Conservation (phyloP, 1,140 invertebrate species). For the Myzus persicae region DNA sequence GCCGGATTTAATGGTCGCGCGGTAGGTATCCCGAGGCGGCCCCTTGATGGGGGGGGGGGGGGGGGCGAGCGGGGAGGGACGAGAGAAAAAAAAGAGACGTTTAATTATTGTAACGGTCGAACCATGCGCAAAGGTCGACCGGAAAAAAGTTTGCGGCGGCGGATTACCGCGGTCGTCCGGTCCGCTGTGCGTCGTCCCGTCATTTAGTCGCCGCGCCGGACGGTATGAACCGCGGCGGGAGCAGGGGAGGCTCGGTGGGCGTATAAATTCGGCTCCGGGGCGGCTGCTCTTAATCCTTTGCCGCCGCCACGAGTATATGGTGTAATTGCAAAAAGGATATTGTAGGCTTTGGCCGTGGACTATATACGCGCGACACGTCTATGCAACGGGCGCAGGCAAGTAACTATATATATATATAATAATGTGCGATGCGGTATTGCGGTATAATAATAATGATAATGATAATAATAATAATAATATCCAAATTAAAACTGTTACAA, state of each 20-base stretch:
- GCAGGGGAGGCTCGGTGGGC: too few relatives aligned
- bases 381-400: too few relatives aligned
- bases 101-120: constrained; percentile 7
- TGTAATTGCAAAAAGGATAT: constrained; percentile 9
- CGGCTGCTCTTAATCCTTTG: not conserved
- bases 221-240: not conserved
- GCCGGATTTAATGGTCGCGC: not conserved
- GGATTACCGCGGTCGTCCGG: not conserved
- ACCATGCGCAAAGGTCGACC: not conserved
- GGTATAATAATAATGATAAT: not conserved
- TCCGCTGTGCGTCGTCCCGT: not conserved
- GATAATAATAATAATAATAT: not conserved
- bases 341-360: not conserved
- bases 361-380: too few relatives aligned
- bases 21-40: too few relatives aligned
- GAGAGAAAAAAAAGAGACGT: not conserved
- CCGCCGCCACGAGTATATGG: not conserved
- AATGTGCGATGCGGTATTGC: too few relatives aligned
- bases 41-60: too few relatives aligned
- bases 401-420: too few relatives aligned
- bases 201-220: too few relatives aligned
- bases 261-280: not conserved
- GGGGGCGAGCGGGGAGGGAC: not conserved
- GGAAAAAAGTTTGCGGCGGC: not conserved
- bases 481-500: not conserved